Percentiles rank a stretch among this genome's conserved stretches.
phyloP scores from a whole-genome alignment of 1,140 invertebrate species.

The Diplogasteroides magnus region DNA sequence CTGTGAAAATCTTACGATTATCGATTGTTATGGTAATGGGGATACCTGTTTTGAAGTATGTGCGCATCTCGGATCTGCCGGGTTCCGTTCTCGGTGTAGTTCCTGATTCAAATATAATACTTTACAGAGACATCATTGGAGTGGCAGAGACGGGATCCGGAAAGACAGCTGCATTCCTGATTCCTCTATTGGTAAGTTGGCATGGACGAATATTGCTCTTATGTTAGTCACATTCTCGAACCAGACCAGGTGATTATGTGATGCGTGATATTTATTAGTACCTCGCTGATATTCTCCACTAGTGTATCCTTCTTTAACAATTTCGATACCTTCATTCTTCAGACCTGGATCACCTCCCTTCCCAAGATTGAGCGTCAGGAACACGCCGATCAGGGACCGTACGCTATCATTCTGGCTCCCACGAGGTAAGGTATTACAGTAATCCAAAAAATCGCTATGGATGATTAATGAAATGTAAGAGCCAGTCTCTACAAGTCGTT shows the following conservation, averaged over 20 bases:
- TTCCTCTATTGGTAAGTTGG: slow-evolving; percentile 72
- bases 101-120: no score
- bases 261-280: neutral
- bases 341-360: slow-evolving; percentile 88
- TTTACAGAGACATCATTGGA: slow-evolving; percentile 87
- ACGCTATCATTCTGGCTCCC: slow-evolving; percentile 95
- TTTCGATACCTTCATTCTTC: neutral
- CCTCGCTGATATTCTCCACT: neutral
- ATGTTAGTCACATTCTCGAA: neutral
- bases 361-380: slow-evolving; percentile 81
- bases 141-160: slow-evolving; percentile 97
- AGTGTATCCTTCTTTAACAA: neutral
- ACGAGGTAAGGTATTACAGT: slow-evolving; percentile 65
- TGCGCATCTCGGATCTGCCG: no score
- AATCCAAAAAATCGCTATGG: no score
- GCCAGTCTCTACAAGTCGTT: no score
- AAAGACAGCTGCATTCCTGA: slow-evolving; percentile 96
- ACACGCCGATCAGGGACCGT: slow-evolving; percentile 79
- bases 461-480: no score
- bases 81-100: no score
- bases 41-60: no score
- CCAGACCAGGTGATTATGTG: no score
- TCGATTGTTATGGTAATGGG: no score
- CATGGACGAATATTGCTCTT: neutral
- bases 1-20: no score